phyloP scores from a whole-genome alignment of 1,140 invertebrate species.

The Hylaeus volcanicus region DNA sequence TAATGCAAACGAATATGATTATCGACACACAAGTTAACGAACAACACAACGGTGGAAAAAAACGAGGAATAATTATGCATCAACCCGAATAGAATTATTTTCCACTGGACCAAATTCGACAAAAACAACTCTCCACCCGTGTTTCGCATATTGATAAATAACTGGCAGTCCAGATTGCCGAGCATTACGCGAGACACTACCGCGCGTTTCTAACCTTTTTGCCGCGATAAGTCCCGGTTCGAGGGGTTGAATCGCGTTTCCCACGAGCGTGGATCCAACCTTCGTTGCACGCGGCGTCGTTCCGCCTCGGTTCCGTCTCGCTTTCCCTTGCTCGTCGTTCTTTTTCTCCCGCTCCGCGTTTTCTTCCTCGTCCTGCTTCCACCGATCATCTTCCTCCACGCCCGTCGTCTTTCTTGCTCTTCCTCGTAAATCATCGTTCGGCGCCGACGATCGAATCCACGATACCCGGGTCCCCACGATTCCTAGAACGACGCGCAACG shows the following conservation, averaged over 20 bases:
- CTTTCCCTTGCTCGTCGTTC: conserved; percentile 8
- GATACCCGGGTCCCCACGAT: conserved; percentile 61
- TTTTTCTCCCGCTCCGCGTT: conserved; percentile 5
- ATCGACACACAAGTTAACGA: no score
- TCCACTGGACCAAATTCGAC: no score
- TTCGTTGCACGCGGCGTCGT: not conserved
- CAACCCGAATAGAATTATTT: no score
- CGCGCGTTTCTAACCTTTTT: no score
- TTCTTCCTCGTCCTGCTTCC: not conserved
- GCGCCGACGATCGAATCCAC: conserved; percentile 67
- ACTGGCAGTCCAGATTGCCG: no score
- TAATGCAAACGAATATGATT: no score
- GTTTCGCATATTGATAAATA: no score
- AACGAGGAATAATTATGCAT: no score
- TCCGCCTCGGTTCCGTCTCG: conserved; percentile 18
- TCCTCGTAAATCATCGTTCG: conserved; percentile 62
- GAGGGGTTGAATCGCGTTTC: conserved; percentile 39
- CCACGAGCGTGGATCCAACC: conserved; percentile 29
- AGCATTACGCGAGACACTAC: no score
- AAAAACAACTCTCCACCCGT: no score
- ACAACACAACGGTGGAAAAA: no score
- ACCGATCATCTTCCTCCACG: not conserved
- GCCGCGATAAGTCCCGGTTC: not conserved
- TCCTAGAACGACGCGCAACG: conserved; percentile 63
- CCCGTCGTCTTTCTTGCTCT: conserved; percentile 4